Percentiles rank a stretch among this genome's conserved stretches.
phyloP scores from a whole-genome alignment of 1,140 invertebrate species.

The Propsilocerus akamusi region DNA sequence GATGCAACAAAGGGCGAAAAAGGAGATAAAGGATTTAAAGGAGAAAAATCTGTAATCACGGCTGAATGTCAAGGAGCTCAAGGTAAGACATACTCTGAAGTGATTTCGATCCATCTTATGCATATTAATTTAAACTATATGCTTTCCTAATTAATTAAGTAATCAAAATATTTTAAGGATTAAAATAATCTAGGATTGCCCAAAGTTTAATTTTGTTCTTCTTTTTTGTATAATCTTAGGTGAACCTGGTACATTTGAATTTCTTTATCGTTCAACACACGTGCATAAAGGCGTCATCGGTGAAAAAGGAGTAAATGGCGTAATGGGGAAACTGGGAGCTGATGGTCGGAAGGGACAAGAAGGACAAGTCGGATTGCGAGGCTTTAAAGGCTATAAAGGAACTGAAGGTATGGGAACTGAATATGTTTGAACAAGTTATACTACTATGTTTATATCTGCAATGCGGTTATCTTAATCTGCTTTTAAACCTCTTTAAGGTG shows the following conservation, averaged over 20 bases:
- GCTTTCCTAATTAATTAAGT: too few relatives aligned
- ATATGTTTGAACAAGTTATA: not conserved
- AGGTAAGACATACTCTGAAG: not conserved
- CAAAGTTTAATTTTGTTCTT: not conserved
- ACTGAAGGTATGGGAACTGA: constrained; percentile 18
- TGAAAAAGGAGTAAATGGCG: constrained; percentile 37
- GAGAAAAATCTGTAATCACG: constrained; percentile 20
- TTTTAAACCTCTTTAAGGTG: not conserved
- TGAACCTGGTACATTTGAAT: constrained; percentile 13
- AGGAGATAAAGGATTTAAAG: constrained; percentile 33
- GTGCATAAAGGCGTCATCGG: constrained; percentile 29
- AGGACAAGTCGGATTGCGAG: constrained; percentile 25
- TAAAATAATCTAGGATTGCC: not conserved
- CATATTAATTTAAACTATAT: not conserved
- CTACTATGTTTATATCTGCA: too few relatives aligned
- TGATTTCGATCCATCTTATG: not conserved
- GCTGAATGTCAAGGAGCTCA: not conserved
- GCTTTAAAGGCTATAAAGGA: constrained; percentile 23
- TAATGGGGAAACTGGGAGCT: constrained; percentile 30
- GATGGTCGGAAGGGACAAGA: constrained; percentile 33
- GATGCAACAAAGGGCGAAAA: constrained; percentile 14
- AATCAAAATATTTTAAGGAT: not conserved
- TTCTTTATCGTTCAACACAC: constrained; percentile 8
- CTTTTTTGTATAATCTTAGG: constrained; percentile 8
- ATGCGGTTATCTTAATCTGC: too few relatives aligned